These are phyloP conservation scores for Tenthredo mesomela DNA, from an alignment of 2,888 invertebrate species.

Conservation along the genomic window DNA sequence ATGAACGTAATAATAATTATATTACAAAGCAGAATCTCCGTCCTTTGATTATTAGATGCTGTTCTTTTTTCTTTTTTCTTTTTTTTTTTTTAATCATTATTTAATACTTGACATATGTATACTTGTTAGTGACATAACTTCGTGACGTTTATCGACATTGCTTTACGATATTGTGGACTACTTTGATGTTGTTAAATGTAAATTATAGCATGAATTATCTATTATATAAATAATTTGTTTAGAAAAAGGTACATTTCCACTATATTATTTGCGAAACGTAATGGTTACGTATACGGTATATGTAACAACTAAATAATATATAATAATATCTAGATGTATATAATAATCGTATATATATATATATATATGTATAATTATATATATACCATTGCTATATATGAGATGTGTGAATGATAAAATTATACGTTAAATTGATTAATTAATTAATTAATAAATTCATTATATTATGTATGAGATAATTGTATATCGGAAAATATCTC, in stretches of 20 bases:
- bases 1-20: neutral
- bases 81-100: neutral
- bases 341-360: slow-evolving; percentile 12
- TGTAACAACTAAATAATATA: slow-evolving; percentile 8
- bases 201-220: slow-evolving; percentile 6
- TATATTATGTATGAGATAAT: slow-evolving; percentile 8
- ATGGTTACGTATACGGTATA: neutral
- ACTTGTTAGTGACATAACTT: neutral
- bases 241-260: neutral
- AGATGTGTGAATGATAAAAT: slow-evolving; percentile 4
- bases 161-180: slow-evolving; percentile 18
- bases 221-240: slow-evolving; percentile 2
- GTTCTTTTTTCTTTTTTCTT: neutral
- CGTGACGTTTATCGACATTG: neutral
- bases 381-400: neutral
- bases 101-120: neutral
- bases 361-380: too few species aligned
- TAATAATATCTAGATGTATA: slow-evolving; percentile 6
- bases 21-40: neutral
- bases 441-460: neutral
- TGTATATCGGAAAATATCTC: neutral
- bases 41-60: neutral
- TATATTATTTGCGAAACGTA: neutral
- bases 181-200: neutral
- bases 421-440: neutral